A percentile compares a stretch with the other conserved stretches of the same genome.
Conservation (phyloP, 2,113 vertebrate species). For the Gambusia affinis region DNA sequence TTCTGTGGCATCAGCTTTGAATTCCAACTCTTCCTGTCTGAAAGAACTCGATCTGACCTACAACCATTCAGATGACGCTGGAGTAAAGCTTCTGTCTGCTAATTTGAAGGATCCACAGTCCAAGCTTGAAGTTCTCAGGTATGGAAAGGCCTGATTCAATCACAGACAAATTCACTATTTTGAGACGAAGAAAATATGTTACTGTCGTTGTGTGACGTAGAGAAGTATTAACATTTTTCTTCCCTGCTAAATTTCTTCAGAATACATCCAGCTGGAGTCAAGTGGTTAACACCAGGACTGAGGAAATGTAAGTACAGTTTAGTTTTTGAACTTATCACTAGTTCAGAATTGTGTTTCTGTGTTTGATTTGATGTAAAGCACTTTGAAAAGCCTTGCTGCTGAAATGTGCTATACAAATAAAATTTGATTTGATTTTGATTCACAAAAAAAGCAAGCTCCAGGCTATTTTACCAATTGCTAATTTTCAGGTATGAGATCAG, state of each 20-base stretch:
- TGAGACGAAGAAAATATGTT: neutral
- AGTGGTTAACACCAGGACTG: conserved; percentile 15
- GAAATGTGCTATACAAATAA: too few relatives aligned
- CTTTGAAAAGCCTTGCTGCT: too few relatives aligned
- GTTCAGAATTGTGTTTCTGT: neutral
- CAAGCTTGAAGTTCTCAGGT: conserved; percentile 6
- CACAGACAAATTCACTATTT: neutral
- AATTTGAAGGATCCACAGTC: neutral
- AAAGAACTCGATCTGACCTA: conserved; percentile 23
- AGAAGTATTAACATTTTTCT: neutral
- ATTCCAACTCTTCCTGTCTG: neutral
- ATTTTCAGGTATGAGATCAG: too few relatives aligned
- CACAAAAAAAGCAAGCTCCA: neutral
- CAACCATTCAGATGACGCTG: neutral
- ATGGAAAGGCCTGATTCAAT: neutral
- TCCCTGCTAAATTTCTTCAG: neutral
- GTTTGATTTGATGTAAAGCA: too few relatives aligned
- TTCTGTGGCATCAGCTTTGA: conserved; percentile 20
- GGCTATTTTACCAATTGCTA: neutral
- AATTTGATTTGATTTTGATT: too few relatives aligned
- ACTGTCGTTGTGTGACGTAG: neutral
- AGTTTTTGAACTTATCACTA: neutral
- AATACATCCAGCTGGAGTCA: conserved; percentile 2
- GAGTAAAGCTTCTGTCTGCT: conserved; percentile 2
- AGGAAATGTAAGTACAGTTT: conserved; percentile 21